Conservation (phyloP, 2,113 vertebrate species). For the Sakesphorus luctuosus region DNA sequence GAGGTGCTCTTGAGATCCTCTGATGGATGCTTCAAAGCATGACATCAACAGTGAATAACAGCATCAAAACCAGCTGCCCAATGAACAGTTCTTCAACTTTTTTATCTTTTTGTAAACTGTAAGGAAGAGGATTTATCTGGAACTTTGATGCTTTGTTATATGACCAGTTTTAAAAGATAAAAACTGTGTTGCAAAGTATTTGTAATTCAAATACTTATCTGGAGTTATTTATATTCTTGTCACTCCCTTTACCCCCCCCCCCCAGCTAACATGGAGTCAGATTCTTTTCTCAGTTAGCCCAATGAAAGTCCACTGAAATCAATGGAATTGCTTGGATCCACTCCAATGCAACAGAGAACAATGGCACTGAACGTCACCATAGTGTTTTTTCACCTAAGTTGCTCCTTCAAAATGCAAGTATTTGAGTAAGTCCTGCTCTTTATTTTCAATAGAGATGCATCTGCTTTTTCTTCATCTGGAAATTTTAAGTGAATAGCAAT, state of each 20-base stretch:
- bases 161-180: background rate
- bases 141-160: background rate
- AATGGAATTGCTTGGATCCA: conserved; percentile 46
- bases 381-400: conserved; percentile 25
- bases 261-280: conserved; percentile 26
- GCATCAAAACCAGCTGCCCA: background rate
- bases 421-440: background rate
- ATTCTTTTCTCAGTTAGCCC: conserved; percentile 50
- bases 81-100: background rate
- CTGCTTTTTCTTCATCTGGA: background rate
- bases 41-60: background rate
- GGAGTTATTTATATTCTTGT: conserved; percentile 50
- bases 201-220: conserved; percentile 29
- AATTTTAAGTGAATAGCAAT: background rate
- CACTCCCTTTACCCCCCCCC: background rate
- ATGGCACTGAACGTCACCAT: background rate
- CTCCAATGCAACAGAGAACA: background rate
- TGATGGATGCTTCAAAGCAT: background rate
- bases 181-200: background rate
- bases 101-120: background rate
- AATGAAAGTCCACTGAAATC: conserved; percentile 49
- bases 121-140: background rate
- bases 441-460: background rate
- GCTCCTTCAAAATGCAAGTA: conserved; percentile 2
- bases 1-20: background rate